Evolutionary conservation across 2,113 vertebrate genomes (phyloP).

Genomic region (Corydoras sp.): DNA sequence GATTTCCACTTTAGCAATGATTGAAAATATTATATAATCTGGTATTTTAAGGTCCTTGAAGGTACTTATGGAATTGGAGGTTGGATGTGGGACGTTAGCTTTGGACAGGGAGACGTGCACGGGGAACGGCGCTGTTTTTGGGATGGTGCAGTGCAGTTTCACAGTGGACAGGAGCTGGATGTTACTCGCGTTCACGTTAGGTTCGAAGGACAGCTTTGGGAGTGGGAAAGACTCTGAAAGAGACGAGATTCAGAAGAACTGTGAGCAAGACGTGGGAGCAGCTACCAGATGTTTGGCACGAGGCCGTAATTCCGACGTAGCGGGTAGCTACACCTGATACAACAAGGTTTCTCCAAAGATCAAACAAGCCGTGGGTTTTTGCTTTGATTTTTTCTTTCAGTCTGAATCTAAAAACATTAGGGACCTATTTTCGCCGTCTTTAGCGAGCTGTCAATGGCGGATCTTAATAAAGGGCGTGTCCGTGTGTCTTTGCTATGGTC

Average conservation of each 20-base stretch:
- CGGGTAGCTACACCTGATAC: too few relatives aligned
- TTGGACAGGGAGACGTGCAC: slow-evolving; percentile 6
- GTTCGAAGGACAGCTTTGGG: neutral
- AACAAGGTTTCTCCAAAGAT: too few relatives aligned
- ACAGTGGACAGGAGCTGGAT: slow-evolving; percentile 5
- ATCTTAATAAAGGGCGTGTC: too few relatives aligned
- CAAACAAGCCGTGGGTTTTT: too few relatives aligned
- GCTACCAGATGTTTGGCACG: too few relatives aligned
- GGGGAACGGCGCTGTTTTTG: neutral
- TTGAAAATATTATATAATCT: neutral
- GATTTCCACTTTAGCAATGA: neutral
- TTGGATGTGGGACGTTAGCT: neutral
- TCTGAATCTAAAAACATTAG: too few relatives aligned
- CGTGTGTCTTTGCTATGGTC: too few relatives aligned
- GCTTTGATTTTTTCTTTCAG: too few relatives aligned
- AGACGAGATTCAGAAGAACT: neutral
- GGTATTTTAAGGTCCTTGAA: rapidly evolving
- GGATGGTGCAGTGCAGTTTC: neutral
- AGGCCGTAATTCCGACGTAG: too few relatives aligned
- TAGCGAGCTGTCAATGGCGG: too few relatives aligned
- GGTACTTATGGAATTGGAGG: neutral
- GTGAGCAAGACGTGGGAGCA: neutral
- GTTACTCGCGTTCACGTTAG: slow-evolving; percentile 5
- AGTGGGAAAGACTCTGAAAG: slow-evolving; percentile 6
- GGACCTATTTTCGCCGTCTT: too few relatives aligned